Conservation (phyloP, 2,888 invertebrate genomes). For the Drosophila robusta region DNA sequence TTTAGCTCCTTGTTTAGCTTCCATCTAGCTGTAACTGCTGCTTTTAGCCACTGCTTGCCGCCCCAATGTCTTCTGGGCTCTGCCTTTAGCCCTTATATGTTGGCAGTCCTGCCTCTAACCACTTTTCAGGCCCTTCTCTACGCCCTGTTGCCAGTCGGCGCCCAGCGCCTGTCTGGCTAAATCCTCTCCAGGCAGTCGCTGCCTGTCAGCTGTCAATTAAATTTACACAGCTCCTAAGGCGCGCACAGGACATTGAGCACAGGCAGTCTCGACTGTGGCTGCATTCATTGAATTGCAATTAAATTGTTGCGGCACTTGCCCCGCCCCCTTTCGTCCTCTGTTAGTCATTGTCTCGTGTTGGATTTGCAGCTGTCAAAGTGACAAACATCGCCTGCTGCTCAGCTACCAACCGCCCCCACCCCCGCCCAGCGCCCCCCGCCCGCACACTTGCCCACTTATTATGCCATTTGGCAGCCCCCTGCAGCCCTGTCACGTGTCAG, state of each 20-base stretch:
- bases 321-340: background rate
- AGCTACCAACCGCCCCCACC: background rate
- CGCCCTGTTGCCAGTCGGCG: too few relatives aligned
- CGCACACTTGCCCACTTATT: conserved; percentile 55
- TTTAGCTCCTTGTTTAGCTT: too few relatives aligned
- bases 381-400: conserved; percentile 61
- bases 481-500: conserved; percentile 51
- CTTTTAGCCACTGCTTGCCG: too few relatives aligned
- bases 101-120: background rate
- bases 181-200: conserved; percentile 17
- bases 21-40: too few relatives aligned
- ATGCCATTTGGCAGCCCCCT: conserved; percentile 68
- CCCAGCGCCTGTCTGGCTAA: background rate
- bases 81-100: too few relatives aligned
- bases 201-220: conserved; percentile 46
- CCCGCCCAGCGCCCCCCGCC: too few relatives aligned
- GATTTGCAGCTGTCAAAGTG: conserved; percentile 79
- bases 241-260: conserved; percentile 10
- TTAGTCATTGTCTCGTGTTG: conserved; percentile 53
- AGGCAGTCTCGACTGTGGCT: conserved; percentile 16
- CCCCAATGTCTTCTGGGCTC: too few relatives aligned
- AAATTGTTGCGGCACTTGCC: conserved; percentile 51
- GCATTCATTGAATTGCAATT: conserved; percentile 77
- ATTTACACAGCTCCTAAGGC: conserved; percentile 21
- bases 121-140: background rate